These are phyloP conservation scores for Linnaemya tessellans DNA, from an alignment of 2,888 invertebrate genomes.

Conservation along the genomic window DNA sequence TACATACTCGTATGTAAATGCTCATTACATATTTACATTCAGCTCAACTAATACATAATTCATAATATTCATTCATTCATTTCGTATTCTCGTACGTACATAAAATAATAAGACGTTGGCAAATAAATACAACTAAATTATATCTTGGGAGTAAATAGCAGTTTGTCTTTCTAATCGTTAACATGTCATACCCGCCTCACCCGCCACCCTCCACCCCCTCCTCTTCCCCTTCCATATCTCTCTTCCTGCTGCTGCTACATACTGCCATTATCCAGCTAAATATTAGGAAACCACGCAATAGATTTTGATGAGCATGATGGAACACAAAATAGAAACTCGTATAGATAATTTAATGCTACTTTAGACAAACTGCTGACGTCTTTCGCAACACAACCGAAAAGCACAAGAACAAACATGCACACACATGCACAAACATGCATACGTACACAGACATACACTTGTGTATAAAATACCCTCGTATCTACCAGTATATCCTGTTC, in stretches of 20 bases:
- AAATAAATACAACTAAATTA: slow-evolving; percentile 37
- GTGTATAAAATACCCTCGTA: neutral
- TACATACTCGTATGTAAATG: slow-evolving; percentile 12
- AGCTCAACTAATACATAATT: slow-evolving; percentile 23
- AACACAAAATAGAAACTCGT: slow-evolving; percentile 25
- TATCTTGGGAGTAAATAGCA: slow-evolving; percentile 41
- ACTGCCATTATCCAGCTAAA: neutral
- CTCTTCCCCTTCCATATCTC: too few species aligned
- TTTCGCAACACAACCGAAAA: slow-evolving; percentile 10
- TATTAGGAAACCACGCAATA: neutral
- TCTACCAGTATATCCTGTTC: neutral
- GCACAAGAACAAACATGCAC: neutral
- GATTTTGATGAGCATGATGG: slow-evolving; percentile 13
- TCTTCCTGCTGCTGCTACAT: too few species aligned
- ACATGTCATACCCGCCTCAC: neutral
- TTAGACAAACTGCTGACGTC: slow-evolving; percentile 57
- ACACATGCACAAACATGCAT: neutral
- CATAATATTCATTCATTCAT: slow-evolving; percentile 37
- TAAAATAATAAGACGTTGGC: slow-evolving; percentile 5
- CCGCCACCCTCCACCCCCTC: neutral
- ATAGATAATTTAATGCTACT: slow-evolving; percentile 49
- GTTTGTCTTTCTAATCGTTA: slow-evolving; percentile 19
- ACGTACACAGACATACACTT: neutral
- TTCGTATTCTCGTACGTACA: neutral
- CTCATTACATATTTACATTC: slow-evolving; percentile 43